Conservation (phyloP, 2,113 vertebrate genomes). For the Tamias sibiricus region DNA sequence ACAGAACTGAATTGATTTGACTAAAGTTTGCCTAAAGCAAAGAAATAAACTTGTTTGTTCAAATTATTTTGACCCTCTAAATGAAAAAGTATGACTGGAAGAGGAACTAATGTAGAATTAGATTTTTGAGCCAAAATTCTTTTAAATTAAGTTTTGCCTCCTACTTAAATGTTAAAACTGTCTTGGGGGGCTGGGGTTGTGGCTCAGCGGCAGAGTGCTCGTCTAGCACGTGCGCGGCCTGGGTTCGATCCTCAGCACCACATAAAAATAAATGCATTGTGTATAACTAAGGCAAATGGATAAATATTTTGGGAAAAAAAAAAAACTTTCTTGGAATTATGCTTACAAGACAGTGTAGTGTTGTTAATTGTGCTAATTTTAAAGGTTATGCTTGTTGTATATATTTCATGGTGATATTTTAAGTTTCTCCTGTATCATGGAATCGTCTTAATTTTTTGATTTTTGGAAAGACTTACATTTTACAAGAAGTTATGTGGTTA, state of each 20-base stretch:
- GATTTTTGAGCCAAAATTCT: conserved; percentile 43
- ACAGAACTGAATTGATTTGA: conserved; percentile 15
- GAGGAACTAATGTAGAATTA: background rate
- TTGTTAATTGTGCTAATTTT: conserved; percentile 20
- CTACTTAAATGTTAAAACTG: background rate
- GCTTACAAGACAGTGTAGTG: background rate
- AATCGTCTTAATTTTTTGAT: conserved; percentile 20
- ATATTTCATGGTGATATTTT: background rate
- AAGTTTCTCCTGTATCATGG: background rate
- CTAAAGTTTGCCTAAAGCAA: background rate
- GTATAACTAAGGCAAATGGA: no score
- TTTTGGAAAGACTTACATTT: conserved; percentile 19
- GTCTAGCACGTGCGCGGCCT: no score
- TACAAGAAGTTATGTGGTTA: background rate
- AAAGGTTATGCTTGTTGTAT: background rate
- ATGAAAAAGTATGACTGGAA: background rate
- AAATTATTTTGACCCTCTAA: background rate
- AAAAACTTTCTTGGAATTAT: background rate
- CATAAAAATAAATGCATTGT: no score
- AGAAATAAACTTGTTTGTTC: background rate
- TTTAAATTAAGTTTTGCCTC: conserved; percentile 39
- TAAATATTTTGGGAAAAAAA: no score
- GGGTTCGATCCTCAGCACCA: no score
- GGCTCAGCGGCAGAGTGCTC: no score
- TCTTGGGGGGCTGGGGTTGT: no score